Percentiles rank a stretch among this genome's conserved stretches.
phyloP scores from a whole-genome alignment of 2,113 vertebrate species.

The Thomomys bottae region DNA sequence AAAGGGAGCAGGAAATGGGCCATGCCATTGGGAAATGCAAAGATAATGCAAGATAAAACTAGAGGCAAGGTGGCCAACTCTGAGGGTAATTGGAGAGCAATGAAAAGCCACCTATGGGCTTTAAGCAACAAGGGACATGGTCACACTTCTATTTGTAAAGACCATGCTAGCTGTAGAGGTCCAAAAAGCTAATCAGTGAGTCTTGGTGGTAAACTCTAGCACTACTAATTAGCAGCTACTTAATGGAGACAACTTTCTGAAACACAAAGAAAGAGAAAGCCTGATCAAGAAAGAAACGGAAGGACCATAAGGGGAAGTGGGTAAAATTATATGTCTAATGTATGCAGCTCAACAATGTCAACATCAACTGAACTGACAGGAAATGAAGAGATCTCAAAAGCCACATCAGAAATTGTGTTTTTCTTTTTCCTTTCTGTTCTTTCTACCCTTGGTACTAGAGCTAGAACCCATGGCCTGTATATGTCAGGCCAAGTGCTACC shows the following conservation, averaged over 20 bases:
- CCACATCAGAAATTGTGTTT: not conserved
- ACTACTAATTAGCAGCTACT: not conserved
- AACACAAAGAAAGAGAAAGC: constrained; percentile 18
- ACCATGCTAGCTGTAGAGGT: not conserved
- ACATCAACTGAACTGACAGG: not conserved
- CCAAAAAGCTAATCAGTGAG: not conserved
- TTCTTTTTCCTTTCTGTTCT: not conserved
- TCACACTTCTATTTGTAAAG: constrained; percentile 40
- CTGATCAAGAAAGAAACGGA: not conserved
- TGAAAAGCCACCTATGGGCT: not conserved
- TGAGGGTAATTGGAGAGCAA: not conserved
- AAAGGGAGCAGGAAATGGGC: not conserved
- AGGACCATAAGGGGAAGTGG: no score
- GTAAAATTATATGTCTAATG: not conserved
- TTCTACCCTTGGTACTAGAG: not conserved
- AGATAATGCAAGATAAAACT: not conserved
- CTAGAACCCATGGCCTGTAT: not conserved
- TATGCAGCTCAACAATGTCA: not conserved
- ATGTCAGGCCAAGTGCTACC: not conserved
- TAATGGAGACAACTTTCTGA: not conserved
- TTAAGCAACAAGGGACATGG: not conserved
- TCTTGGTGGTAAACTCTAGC: not conserved
- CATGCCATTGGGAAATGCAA: not conserved
- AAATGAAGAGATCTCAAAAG: not conserved
- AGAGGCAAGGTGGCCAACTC: not conserved